Conservation (phyloP, 1,140 invertebrate species). For the Aradophagus sp. region DNA sequence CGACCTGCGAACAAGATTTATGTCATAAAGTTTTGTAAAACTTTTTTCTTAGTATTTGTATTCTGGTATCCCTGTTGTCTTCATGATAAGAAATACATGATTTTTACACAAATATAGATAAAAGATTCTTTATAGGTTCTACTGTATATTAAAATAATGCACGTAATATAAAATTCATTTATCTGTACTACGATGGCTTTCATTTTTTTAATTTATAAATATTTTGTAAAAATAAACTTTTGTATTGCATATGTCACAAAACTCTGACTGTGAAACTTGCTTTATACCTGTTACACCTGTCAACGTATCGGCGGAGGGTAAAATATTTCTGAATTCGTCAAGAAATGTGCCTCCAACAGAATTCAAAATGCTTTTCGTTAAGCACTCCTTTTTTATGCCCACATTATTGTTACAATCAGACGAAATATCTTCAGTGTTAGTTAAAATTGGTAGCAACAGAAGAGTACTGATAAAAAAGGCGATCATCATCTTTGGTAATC, state of each 20-base stretch:
- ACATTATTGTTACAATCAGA: slow-evolving; percentile 13
- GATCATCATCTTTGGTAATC: slow-evolving; percentile 49
- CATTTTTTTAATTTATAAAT: too few relatives aligned
- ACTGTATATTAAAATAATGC: too few relatives aligned
- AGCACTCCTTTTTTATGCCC: not conserved
- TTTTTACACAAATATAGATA: too few relatives aligned
- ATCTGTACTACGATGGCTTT: too few relatives aligned
- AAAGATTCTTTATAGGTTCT: too few relatives aligned
- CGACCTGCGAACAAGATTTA: slow-evolving; percentile 50
- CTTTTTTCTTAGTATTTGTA: not conserved
- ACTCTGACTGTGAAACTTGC: too few relatives aligned
- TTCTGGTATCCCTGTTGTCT: too few relatives aligned
- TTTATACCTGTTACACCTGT: slow-evolving; percentile 48
- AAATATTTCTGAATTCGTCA: slow-evolving; percentile 16
- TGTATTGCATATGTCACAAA: too few relatives aligned
- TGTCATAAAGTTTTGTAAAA: not conserved
- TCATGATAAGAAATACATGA: too few relatives aligned
- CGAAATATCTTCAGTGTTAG: slow-evolving; percentile 25
- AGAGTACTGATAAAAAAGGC: slow-evolving; percentile 26
- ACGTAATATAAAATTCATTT: too few relatives aligned
- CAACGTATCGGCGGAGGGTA: slow-evolving; percentile 39
- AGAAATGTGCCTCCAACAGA: slow-evolving; percentile 52
- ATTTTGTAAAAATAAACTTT: too few relatives aligned
- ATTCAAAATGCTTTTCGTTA: slow-evolving; percentile 25
- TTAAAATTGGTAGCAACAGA: slow-evolving; percentile 40